A percentile compares a stretch with the other conserved stretches of the same genome.
phyloP scores from a whole-genome alignment of 2,797 vertebrate genomes.

The Falco concolor region DNA sequence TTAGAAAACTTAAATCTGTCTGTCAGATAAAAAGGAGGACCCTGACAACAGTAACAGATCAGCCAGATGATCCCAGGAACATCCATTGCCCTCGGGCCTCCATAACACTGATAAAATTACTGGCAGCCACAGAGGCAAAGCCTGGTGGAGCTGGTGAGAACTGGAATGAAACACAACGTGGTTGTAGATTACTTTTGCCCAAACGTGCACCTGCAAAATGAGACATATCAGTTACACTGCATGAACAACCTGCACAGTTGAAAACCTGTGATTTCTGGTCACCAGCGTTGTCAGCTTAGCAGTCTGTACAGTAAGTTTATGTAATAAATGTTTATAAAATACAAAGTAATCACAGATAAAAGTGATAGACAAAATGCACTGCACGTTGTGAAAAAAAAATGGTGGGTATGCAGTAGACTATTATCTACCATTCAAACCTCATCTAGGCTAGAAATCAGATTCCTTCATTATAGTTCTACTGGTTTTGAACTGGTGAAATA shows the following conservation, averaged over 20 bases:
- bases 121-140: background rate
- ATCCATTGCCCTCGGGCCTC: background rate
- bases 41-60: background rate
- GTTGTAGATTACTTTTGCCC: background rate
- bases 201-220: background rate
- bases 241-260: background rate
- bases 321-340: conserved; percentile 1
- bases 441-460: conserved; percentile 16
- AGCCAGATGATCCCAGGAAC: background rate
- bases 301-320: conserved; percentile 18
- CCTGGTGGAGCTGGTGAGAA: background rate
- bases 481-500: background rate
- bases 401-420: background rate
- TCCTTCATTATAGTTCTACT: background rate
- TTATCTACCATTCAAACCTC: background rate
- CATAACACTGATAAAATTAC: background rate
- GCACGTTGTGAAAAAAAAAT: background rate
- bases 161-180: background rate
- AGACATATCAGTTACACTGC: background rate
- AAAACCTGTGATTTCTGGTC: conserved; percentile 18
- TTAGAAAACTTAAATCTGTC: background rate
- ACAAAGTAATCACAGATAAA: background rate
- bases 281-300: conserved; percentile 10
- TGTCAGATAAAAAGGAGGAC: background rate
- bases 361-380: background rate